Base-by-base conservation (phyloP, 1,140 invertebrate genomes). In the Helicoverpa zea region DNA sequence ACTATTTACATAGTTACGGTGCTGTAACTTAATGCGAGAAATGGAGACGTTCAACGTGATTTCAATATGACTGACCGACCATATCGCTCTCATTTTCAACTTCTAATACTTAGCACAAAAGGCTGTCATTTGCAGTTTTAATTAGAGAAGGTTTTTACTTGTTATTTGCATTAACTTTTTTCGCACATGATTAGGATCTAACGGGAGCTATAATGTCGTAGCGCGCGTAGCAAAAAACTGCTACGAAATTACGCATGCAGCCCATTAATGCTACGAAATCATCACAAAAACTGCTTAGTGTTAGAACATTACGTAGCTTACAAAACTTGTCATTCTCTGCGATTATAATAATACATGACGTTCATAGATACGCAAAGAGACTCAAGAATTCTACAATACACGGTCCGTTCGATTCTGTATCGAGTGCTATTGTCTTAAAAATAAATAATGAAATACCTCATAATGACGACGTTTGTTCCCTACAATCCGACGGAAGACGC, bases 1-100 rank as follows among this genome's bases (percentile, higher is more conserved):
- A 73, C 70, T 73, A 73, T 73, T 61, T 59, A 47, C 58, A 75
- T 59, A 61, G 54, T 75, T 59, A 61, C 54, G 54, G 35, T 43
- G 54, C 30, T 52, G 70, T 73, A 16, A 72, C 68, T 52, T 12
- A 13, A 51, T 29, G 49, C 68, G 23, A 52, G 68, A 72, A 72
- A 54, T 52, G 35, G 68, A 72, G 4, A 52, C 68, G 11, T 16
- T 2, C 18, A 13, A 68, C 64, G 43, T 68, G 64, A 68, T 43
- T 68, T 68, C 16, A 12, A 49, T 68, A 18, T 43, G 49, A 49
- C n/a, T 23, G 16, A 49, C 10, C 43, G 43, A 49, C 16, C 16
- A 18, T 49, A 49, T 47, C 10, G 12, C 3, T 16, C 9, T 9
- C 18, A 11, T 23, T 47, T 49, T 49, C 16, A 12, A 68, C 16